phyloP scores from a whole-genome alignment of 2,113 vertebrate species.

The Tauraco erythrolophus region DNA sequence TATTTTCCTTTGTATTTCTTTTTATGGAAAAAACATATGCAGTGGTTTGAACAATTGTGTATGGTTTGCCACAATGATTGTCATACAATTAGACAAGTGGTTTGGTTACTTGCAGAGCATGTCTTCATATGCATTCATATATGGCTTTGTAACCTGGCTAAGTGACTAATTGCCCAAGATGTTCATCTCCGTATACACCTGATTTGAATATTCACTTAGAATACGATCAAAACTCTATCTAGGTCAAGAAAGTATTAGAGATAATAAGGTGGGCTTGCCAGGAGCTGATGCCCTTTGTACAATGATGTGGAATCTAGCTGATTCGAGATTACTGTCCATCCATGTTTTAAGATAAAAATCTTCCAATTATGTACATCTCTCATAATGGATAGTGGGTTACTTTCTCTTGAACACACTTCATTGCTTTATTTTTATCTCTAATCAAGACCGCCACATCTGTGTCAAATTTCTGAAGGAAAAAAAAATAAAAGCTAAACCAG shows the following conservation, averaged over 20 bases:
- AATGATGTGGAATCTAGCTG: background rate
- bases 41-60: slow-evolving; percentile 62
- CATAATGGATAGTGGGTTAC: background rate
- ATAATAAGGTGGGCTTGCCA: background rate
- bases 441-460: background rate
- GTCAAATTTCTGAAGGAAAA: background rate
- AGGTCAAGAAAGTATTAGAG: background rate
- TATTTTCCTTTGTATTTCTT: slow-evolving; percentile 23
- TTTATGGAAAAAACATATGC: slow-evolving; percentile 49
- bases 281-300: background rate
- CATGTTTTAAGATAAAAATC: background rate
- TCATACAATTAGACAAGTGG: slow-evolving; percentile 59
- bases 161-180: background rate
- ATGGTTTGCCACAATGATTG: slow-evolving; percentile 69
- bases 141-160: slow-evolving; percentile 19
- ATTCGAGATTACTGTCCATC: background rate
- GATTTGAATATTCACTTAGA: background rate
- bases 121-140: slow-evolving; percentile 2
- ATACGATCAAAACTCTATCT: background rate
- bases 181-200: background rate
- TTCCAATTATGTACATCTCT: background rate
- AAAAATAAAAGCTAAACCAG: background rate
- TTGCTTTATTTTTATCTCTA: background rate
- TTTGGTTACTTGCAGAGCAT: slow-evolving; percentile 35
- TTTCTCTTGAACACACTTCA: background rate